These are phyloP conservation scores for Rhynchomys soricoides DNA, from an alignment of 2,113 vertebrate species.

Conservation along the genomic window DNA sequence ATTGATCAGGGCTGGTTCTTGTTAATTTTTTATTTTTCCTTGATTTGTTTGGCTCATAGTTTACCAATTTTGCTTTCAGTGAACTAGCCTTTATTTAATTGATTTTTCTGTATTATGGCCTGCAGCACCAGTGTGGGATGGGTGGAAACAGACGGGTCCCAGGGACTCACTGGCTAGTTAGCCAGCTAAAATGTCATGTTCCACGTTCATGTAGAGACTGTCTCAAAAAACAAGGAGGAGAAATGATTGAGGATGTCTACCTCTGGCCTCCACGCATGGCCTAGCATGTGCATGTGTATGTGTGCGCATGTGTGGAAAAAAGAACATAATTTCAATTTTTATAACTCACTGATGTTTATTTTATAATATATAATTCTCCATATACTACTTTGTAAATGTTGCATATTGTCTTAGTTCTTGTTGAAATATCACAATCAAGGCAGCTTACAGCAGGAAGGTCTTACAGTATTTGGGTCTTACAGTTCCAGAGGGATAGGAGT, in stretches of 20 bases:
- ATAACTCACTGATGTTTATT: neutral
- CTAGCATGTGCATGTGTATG: too few species aligned
- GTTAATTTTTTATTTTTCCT: neutral
- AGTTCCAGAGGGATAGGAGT: neutral
- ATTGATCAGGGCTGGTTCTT: neutral
- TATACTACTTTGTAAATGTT: neutral
- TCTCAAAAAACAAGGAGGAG: too few species aligned
- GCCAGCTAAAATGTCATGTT: neutral
- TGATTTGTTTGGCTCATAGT: neutral
- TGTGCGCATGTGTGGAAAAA: too few species aligned
- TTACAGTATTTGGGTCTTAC: neutral
- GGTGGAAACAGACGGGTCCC: neutral
- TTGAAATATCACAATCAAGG: neutral
- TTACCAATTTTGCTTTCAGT: neutral
- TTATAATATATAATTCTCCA: neutral
- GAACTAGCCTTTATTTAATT: slow-evolving; percentile 6
- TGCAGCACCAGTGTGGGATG: neutral
- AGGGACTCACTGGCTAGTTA: neutral
- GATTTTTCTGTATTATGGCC: neutral
- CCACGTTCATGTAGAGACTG: neutral
- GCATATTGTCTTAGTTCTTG: neutral
- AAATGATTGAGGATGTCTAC: neutral
- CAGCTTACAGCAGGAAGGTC: neutral
- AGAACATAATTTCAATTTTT: neutral
- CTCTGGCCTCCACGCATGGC: neutral